Evolutionary conservation across 2,888 invertebrate genomes (phyloP), one percentile per base, ranked within the genome.

Genomic region (Linhomoeus sp.): DNA sequence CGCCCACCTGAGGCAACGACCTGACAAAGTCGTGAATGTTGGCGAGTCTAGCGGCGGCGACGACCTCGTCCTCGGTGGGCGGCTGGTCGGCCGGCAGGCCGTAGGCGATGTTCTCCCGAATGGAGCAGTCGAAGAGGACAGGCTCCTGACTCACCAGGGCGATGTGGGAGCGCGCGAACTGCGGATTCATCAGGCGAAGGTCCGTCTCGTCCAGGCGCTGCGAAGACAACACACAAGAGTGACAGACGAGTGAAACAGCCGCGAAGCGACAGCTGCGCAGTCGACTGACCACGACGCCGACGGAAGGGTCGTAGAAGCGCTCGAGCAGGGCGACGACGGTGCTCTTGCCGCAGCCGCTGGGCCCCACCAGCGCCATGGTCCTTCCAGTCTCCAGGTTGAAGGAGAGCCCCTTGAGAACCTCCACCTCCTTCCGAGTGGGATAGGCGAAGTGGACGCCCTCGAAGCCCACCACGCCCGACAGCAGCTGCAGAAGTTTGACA

Each of bases 141-240:
- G 88, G 88, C 60, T 90, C 88, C 68, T 90, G 88, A 1, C 83
- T 81, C 1, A 90, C 87, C 51, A 88, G 79, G 3, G 86, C 86
- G 50, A 90, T 73, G 52, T 81, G 77, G 41, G 76, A 73, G 49
- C 88, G 73, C 15, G 81, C 65, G 44, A 76, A 77, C 1, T 72
- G 59, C 23, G 81, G 59, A 0, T 80, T 76, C 56, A 82, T 64
- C 35, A 76, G 71, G 51, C 74, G 74, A 29, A 84, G 69, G 56
- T 81, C 55, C 41, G 54, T 45, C 35, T 54, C 60, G 51, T 66
- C 68, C 7, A 66, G 45, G 7, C 45, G 36, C 48, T 48, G 44
- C 19, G 5, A 36, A 5, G 41, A 24, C n/a, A n/a, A n/a, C n/a
- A n/a, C n/a, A n/a, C n/a, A n/a, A n/a, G n/a, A n/a, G n/a, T n/a